A percentile compares a stretch with the other conserved stretches of the same genome.
Evolutionary conservation across 1,140 invertebrate species (phyloP).

Genomic region (Wiebesia pumilae): DNA sequence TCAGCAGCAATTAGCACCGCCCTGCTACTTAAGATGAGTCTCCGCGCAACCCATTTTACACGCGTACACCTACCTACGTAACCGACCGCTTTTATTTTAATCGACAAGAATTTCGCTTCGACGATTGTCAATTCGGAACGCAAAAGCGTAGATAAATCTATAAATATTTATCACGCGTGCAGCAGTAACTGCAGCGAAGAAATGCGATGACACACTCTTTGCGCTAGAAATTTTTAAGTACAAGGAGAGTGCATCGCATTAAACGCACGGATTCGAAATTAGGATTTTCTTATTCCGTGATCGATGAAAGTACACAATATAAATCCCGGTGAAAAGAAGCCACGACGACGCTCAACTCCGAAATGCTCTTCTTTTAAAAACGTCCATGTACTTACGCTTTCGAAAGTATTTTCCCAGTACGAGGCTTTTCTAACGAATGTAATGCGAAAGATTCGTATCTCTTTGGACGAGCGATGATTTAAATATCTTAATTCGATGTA

Average conservation of each 20-base stretch:
- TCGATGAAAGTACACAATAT: no score
- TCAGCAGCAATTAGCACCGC: neutral
- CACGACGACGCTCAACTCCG: no score
- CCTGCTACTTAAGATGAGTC: neutral
- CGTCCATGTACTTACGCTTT: neutral
- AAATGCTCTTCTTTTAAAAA: no score
- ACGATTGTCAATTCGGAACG: neutral
- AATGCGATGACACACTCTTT: neutral
- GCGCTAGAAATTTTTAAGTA: neutral
- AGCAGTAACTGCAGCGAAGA: neutral
- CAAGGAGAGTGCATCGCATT: no score
- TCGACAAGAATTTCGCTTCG: conserved; percentile 5
- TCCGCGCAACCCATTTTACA: neutral
- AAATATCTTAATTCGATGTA: neutral
- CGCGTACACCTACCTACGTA: no score
- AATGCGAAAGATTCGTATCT: neutral
- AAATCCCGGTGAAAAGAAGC: no score
- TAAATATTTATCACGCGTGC: neutral
- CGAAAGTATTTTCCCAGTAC: neutral
- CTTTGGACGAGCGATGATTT: neutral
- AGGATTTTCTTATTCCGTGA: no score
- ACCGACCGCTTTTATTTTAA: neutral
- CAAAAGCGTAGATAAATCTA: neutral
- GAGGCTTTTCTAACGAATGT: neutral
- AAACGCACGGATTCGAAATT: no score